A percentile compares a stretch with the other conserved stretches of the same genome.
phyloP scores from a whole-genome alignment of 2,888 invertebrate species.

The Phyto melanocephala region DNA sequence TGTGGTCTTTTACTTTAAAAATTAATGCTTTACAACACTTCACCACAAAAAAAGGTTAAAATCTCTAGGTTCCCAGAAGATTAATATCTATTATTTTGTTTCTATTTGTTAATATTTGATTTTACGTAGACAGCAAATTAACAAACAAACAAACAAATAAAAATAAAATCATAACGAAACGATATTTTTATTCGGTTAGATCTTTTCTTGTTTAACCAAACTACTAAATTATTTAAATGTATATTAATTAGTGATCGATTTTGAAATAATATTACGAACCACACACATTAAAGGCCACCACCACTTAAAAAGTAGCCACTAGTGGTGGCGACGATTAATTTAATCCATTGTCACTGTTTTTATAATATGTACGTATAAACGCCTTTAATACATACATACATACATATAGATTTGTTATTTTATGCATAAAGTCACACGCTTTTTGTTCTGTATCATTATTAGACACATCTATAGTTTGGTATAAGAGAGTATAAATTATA shows the following conservation, averaged over 20 bases:
- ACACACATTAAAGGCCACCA: conserved; percentile 40
- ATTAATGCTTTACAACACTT: not conserved
- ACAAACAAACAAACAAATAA: conserved; percentile 50
- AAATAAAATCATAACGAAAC: conserved; percentile 47
- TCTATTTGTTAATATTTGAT: not conserved
- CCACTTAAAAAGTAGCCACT: not conserved
- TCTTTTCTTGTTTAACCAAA: conserved; percentile 12
- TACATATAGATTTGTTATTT: conserved; percentile 22
- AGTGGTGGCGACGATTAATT: conserved; percentile 69
- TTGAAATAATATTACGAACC: conserved; percentile 4
- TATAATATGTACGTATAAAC: conserved; percentile 70
- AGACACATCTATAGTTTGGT: too few species aligned
- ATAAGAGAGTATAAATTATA: conserved; percentile 22
- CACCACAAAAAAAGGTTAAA: conserved; percentile 44
- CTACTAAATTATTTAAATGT: conserved; percentile 66
- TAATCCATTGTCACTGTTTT: conserved; percentile 76
- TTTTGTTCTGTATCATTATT: not conserved
- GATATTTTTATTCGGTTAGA: conserved; percentile 30
- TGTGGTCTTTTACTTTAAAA: conserved; percentile 53
- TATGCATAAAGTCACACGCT: conserved; percentile 59
- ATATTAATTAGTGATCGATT: conserved; percentile 72
- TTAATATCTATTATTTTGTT: conserved; percentile 71
- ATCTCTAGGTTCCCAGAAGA: conserved; percentile 71
- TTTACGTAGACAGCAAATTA: conserved; percentile 10
- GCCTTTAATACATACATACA: conserved; percentile 54